Conservation (phyloP, 2,113 vertebrate species). For the Corydoras sp. region DNA sequence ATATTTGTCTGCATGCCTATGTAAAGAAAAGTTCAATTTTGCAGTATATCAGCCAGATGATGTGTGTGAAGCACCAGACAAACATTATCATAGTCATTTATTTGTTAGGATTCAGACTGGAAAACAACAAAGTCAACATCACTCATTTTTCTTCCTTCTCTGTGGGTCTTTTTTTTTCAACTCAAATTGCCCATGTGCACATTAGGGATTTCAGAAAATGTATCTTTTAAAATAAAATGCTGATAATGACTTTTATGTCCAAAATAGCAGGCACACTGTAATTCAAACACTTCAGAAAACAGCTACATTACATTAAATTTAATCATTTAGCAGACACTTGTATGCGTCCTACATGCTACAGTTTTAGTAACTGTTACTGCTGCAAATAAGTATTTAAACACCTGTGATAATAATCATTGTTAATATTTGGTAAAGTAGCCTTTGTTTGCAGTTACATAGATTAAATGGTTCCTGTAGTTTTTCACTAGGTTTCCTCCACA, state of each 20-base stretch:
- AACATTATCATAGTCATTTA: conserved; percentile 44
- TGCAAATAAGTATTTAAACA: too few relatives aligned
- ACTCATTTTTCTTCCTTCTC: not conserved
- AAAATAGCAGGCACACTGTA: conserved; percentile 6
- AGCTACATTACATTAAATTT: too few relatives aligned
- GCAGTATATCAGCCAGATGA: conserved; percentile 26
- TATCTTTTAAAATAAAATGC: conserved; percentile 9
- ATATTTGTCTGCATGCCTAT: conserved; percentile 3
- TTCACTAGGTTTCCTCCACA: too few relatives aligned
- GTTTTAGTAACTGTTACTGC: too few relatives aligned
- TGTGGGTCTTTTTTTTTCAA: not conserved
- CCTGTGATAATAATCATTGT: too few relatives aligned
- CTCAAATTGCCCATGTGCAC: conserved; percentile 22
- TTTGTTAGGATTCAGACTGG: conserved; percentile 41
- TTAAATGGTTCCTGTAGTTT: too few relatives aligned
- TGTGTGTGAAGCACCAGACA: conserved; percentile 36
- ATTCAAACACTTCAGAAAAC: not conserved
- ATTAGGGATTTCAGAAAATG: not conserved
- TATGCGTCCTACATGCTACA: too few relatives aligned
- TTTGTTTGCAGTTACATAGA: too few relatives aligned
- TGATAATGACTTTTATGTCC: not conserved
- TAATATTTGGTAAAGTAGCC: too few relatives aligned
- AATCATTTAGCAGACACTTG: too few relatives aligned
- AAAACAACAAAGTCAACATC: conserved; percentile 37
- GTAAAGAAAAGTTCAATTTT: conserved; percentile 9